Conservation (phyloP, 1,140 invertebrate genomes). For the Anagrus nilaparvatae region DNA sequence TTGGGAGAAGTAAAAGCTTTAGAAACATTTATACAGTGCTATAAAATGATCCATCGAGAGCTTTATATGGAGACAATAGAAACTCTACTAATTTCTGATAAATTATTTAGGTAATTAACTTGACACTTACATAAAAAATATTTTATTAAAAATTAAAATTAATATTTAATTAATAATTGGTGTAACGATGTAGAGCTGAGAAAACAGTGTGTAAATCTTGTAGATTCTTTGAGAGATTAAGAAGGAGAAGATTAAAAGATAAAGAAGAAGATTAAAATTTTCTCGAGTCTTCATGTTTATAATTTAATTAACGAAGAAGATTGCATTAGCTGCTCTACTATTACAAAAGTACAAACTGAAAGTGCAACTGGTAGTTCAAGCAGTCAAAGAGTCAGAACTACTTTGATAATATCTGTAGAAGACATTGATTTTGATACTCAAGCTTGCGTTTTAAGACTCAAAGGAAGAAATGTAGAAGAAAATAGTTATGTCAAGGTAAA, state of each 20-base stretch:
- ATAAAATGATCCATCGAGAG: conserved; percentile 84
- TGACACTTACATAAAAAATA: not conserved
- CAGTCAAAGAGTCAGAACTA: conserved; percentile 82
- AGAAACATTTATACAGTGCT: conserved; percentile 83
- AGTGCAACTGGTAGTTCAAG: conserved; percentile 90
- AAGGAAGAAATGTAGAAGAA: conserved; percentile 92
- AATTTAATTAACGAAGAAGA: conserved; percentile 91
- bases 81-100: conserved; percentile 89
- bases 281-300: too few species aligned
- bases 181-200: conserved; percentile 74
- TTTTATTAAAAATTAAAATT: too few species aligned
- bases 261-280: too few species aligned
- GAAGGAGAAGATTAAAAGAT: conserved; percentile 90
- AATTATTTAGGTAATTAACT: conserved; percentile 72
- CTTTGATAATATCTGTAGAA: conserved; percentile 88
- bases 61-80: conserved; percentile 98
- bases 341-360: conserved; percentile 81
- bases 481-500: conserved; percentile 96
- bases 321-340: conserved; percentile 84
- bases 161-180: conserved; percentile 40
- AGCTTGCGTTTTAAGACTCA: conserved; percentile 85
- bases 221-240: conserved; percentile 82
- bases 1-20: conserved; percentile 85
- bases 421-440: conserved; percentile 96
- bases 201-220: conserved; percentile 84